A percentile compares a stretch with the other conserved stretches of the same genome.
phyloP scores from a whole-genome alignment of 2,888 invertebrate genomes.

The Agelastica alni region DNA sequence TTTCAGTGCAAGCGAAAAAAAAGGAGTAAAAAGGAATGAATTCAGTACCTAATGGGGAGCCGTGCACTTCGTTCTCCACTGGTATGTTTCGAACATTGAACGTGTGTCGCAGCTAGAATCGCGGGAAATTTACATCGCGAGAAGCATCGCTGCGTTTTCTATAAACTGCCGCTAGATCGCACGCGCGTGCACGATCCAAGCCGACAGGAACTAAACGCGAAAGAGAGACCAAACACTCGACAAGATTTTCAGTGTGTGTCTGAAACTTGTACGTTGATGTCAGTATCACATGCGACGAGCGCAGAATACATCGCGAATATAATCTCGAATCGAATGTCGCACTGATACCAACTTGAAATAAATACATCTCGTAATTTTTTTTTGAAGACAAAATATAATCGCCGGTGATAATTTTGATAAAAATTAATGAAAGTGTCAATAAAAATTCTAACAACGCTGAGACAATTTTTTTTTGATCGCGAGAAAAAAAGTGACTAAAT shows the following conservation, averaged over 20 bases:
- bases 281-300: constrained; percentile 45
- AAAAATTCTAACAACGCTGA: too few relatives aligned
- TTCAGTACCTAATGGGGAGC: constrained; percentile 35
- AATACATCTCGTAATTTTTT: too few relatives aligned
- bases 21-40: constrained; percentile 33
- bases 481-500: not conserved
- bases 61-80: constrained; percentile 22
- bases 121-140: constrained; percentile 7
- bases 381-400: not conserved
- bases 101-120: constrained; percentile 32
- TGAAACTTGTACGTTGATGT: constrained; percentile 51
- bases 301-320: constrained; percentile 50
- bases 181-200: constrained; percentile 57
- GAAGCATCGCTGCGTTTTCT: constrained; percentile 34
- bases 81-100: constrained; percentile 6
- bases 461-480: not conserved
- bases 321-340: constrained; percentile 15
- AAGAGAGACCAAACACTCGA: constrained; percentile 40
- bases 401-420: constrained; percentile 5
- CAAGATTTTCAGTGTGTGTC: constrained; percentile 61
- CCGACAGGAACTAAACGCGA: constrained; percentile 55
- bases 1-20: too few relatives aligned
- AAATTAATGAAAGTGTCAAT: constrained; percentile 13
- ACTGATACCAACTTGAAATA: not conserved
- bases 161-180: constrained; percentile 57